Evolutionary conservation across 2,113 vertebrate species (phyloP), one percentile per base, ranked within the genome.

Genomic region (Psettodes erumei): DNA sequence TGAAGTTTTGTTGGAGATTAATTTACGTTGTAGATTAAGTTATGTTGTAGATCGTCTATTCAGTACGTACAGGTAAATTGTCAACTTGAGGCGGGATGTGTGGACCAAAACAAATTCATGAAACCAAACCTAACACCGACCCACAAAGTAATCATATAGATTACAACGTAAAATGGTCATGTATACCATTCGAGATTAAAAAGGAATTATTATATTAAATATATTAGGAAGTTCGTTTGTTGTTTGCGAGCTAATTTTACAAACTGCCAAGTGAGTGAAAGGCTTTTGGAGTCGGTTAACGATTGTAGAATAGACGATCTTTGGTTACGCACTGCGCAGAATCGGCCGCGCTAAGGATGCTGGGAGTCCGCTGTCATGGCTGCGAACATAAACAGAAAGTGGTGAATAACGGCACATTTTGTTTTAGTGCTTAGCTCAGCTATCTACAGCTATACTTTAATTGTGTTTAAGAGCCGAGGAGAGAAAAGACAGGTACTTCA

Each of bases 331-430:
- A 2, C 6, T 0, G 16, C 2, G n/a, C 51, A 55, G 0, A 0
- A 0, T 1, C 38, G 4, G 28, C 1, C 15, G 12, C 68, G 82
- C 86, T 86, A 82, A 81, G 87, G 68, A 50, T 86, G 61, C 64
- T 69, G 89, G 91, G n/a, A 72, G 7, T 53, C 2, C n/a, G 84
- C 85, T 93, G 93, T 92, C 91, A 94, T 88, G 86, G 86, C 91
- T 90, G 54, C 83, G 43, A 32, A 84, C 71, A 43, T 82, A 93
- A 93, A 93, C 90, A 87, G 33, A 71, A 48, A 47, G 6, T n/a
- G 0, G 9, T 67, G 48, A 78, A 10, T 33, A 53, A 4, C 12
- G 28, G 21, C 50, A 40, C 45, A 12, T 58, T 51, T 37, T 51
- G 8, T 42, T 38, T 48, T 40, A 43, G 6, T 54, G 2, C 43